phyloP scores from a whole-genome alignment of 2,888 invertebrate genomes.

The Drosophila barbarae region DNA sequence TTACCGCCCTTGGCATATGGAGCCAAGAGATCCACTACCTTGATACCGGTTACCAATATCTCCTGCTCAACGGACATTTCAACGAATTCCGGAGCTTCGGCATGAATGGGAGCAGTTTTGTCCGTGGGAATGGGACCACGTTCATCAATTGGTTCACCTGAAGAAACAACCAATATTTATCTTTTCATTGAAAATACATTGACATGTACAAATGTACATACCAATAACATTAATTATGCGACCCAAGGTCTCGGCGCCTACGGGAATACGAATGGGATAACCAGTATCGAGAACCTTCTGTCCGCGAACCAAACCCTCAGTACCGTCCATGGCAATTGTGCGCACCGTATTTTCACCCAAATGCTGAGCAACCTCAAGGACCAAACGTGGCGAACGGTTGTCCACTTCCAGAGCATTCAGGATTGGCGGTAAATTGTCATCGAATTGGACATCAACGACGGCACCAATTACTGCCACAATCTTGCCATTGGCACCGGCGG shows the following conservation, averaged over 20 bases:
- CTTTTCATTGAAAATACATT: not conserved
- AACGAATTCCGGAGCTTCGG: slow-evolving; percentile 93
- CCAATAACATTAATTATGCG: slow-evolving; percentile 97
- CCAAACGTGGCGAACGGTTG: slow-evolving; percentile 87
- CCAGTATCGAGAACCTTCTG: slow-evolving; percentile 89
- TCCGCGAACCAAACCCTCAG: slow-evolving; percentile 94
- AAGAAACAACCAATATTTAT: not conserved
- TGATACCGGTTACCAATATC: slow-evolving; percentile 94
- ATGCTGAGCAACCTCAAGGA: slow-evolving; percentile 91
- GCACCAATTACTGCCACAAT: slow-evolving; percentile 97
- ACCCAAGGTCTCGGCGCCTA: slow-evolving; percentile 93
- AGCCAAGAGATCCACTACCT: slow-evolving; percentile 93
- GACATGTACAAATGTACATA: slow-evolving; percentile 27
- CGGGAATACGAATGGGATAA: slow-evolving; percentile 93
- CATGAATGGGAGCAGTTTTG: slow-evolving; percentile 90
- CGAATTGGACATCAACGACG: slow-evolving; percentile 98
- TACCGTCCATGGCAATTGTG: slow-evolving; percentile 96
- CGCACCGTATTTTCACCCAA: slow-evolving; percentile 94
- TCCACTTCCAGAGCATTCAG: slow-evolving; percentile 96
- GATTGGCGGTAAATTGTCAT: slow-evolving; percentile 92
- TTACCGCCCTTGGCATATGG: slow-evolving; percentile 97
- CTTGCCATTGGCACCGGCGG: slow-evolving; percentile 68
- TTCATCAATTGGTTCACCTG: slow-evolving; percentile 87
- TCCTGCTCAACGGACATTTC: slow-evolving; percentile 95
- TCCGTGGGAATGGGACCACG: slow-evolving; percentile 91